Conservation (phyloP, 2,888 invertebrate genomes). For the Clivina fossor region DNA sequence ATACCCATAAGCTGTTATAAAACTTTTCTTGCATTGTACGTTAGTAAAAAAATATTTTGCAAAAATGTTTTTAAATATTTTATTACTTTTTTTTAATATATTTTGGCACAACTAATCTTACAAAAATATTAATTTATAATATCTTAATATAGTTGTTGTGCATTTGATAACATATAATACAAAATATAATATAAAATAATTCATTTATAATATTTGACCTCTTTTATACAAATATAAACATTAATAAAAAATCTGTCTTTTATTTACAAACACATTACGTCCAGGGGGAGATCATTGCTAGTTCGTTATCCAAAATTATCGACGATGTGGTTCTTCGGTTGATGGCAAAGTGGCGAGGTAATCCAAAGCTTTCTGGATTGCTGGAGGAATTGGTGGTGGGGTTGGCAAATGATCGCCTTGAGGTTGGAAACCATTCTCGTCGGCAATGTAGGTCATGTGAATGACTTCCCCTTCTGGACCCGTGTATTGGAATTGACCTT, state of each 20-base stretch:
- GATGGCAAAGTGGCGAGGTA: constrained; percentile 65
- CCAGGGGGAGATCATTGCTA: background rate
- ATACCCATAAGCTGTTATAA: too few relatives aligned
- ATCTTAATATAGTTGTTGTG: constrained; percentile 4
- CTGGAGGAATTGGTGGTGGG: constrained; percentile 69
- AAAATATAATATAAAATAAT: constrained; percentile 18
- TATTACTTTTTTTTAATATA: constrained; percentile 26
- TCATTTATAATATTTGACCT: constrained; percentile 27
- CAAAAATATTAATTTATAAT: constrained; percentile 6
- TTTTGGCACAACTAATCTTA: constrained; percentile 19
- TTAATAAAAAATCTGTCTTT: constrained; percentile 18
- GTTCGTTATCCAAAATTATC: constrained; percentile 9
- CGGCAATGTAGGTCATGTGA: constrained; percentile 64
- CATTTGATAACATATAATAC: constrained; percentile 15
- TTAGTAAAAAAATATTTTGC: background rate
- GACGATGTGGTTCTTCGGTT: constrained; percentile 18
- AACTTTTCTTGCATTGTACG: too few relatives aligned
- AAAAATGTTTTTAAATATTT: constrained; percentile 8
- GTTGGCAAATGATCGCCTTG: constrained; percentile 64
- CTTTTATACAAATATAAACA: constrained; percentile 6
- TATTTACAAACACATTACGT: constrained; percentile 17
- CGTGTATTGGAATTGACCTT: constrained; percentile 62
- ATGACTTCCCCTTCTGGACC: constrained; percentile 57
- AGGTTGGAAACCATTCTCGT: constrained; percentile 71
- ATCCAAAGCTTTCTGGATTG: constrained; percentile 66